Evolutionary conservation across 2,888 invertebrate genomes (phyloP).

Genomic region (Callimorpha dominula): DNA sequence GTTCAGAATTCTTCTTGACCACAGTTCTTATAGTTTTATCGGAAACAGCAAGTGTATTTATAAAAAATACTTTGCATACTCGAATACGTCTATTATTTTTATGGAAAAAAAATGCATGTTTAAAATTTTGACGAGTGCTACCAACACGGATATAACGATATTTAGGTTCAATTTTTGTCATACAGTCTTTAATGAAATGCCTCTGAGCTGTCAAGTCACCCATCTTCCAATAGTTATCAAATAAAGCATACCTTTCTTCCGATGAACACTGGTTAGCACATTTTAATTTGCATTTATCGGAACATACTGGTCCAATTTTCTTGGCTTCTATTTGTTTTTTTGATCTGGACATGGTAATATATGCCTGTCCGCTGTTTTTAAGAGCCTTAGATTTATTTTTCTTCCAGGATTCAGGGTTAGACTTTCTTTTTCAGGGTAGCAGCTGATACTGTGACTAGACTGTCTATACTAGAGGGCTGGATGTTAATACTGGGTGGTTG

Average conservation of each 20-base stretch:
- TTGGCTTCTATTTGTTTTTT: constrained; percentile 2
- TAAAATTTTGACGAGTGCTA: not conserved
- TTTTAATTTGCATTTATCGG: constrained; percentile 9
- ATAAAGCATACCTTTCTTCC: not conserved
- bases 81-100: not conserved
- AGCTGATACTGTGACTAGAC: too few species aligned
- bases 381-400: constrained; percentile 1
- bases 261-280: not conserved
- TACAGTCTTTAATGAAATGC: not conserved
- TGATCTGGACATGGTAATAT: constrained; percentile 2
- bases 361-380: not conserved
- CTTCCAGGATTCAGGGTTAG: constrained; percentile 7
- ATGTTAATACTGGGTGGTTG: not conserved
- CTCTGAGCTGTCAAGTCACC: not conserved
- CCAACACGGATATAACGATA: constrained; percentile 1
- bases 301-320: constrained; percentile 8
- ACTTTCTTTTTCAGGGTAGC: constrained; percentile 8
- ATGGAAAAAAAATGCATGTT: constrained; percentile 1
- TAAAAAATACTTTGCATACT: not conserved
- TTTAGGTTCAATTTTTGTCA: constrained; percentile 2
- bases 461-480: not conserved
- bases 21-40: constrained; percentile 8
- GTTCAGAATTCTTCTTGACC: not conserved
- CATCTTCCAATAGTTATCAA: constrained; percentile 1
- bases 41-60: constrained; percentile 6